Conservation (phyloP, 2,888 invertebrate genomes). For the Tetramorium bicarinatum region DNA sequence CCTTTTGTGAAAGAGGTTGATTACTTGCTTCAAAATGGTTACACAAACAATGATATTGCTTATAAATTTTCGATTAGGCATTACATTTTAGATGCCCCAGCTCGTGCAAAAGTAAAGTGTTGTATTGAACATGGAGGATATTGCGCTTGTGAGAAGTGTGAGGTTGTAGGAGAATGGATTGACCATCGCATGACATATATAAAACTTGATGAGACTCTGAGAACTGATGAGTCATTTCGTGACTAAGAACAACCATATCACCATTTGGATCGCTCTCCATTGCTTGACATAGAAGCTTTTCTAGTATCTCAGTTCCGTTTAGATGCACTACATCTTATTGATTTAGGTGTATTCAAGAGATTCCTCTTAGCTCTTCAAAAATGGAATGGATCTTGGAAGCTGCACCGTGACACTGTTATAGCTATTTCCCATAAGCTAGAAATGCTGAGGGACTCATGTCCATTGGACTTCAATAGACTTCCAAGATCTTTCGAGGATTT, state of each 20-base stretch:
- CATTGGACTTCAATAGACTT: slow-evolving; percentile 26
- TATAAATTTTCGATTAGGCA: slow-evolving; percentile 38
- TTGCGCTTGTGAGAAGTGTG: slow-evolving; percentile 32
- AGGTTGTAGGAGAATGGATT: slow-evolving; percentile 35
- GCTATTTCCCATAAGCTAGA: slow-evolving; percentile 31
- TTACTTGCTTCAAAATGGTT: slow-evolving; percentile 25
- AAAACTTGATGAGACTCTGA: slow-evolving; percentile 22
- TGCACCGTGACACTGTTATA: slow-evolving; percentile 19
- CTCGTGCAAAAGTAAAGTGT: slow-evolving; percentile 42
- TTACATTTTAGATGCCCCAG: slow-evolving; percentile 41
- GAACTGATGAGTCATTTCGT: slow-evolving; percentile 31
- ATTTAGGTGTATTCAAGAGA: slow-evolving; percentile 21
- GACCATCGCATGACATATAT: slow-evolving; percentile 32
- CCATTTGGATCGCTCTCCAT: slow-evolving; percentile 15
- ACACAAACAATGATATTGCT: neutral
- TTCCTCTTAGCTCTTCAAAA: slow-evolving; percentile 19
- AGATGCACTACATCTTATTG: slow-evolving; percentile 20
- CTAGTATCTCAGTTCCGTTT: slow-evolving; percentile 31
- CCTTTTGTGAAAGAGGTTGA: slow-evolving; percentile 15
- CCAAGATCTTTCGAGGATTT: slow-evolving; percentile 25
- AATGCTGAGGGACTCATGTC: slow-evolving; percentile 28
- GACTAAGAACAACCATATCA: slow-evolving; percentile 29
- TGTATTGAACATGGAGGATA: slow-evolving; percentile 37
- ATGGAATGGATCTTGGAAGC: slow-evolving; percentile 27
- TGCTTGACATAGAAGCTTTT: slow-evolving; percentile 16